phyloP scores from a whole-genome alignment of 1,140 invertebrate species.

The Papilio aristodemus region DNA sequence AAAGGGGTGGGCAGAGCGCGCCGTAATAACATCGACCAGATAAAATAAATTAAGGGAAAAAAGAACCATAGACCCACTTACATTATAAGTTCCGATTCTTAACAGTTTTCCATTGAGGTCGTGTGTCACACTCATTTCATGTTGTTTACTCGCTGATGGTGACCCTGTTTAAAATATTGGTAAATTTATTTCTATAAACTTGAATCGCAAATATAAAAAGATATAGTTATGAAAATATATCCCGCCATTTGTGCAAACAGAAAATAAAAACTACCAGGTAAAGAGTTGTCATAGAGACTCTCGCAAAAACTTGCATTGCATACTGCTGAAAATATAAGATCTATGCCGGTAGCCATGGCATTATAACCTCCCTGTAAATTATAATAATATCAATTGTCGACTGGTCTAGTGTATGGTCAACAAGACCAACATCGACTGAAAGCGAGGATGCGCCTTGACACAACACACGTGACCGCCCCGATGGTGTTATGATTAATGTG shows the following conservation, averaged over 20 bases:
- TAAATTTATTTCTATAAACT: conserved; percentile 1
- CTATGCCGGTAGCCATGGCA: conserved; percentile 60
- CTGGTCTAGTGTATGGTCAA: conserved; percentile 16
- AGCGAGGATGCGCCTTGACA: conserved; percentile 47
- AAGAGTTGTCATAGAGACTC: conserved; percentile 53
- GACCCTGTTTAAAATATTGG: conserved; percentile 19
- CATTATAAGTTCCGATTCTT: conserved; percentile 63
- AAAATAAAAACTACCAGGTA: conserved; percentile 33
- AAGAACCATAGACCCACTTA: conserved; percentile 45
- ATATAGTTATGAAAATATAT: not conserved
- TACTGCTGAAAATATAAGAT: conserved; percentile 67
- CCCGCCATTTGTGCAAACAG: conserved; percentile 38
- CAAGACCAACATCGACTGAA: conserved; percentile 34
- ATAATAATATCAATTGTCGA: conserved; percentile 2
- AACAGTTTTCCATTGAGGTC: conserved; percentile 67
- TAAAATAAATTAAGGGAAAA: too few species aligned
- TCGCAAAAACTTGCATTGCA: conserved; percentile 71
- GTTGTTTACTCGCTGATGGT: conserved; percentile 39
- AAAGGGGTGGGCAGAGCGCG: too few species aligned
- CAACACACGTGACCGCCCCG: conserved; percentile 34
- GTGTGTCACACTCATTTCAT: conserved; percentile 43
- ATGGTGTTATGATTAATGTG: conserved; percentile 45
- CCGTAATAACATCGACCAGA: too few species aligned
- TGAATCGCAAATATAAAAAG: not conserved
- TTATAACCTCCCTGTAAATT: conserved; percentile 20